Percentiles rank a stretch among this genome's conserved stretches.
Conservation (phyloP, 2,888 invertebrate species). For the Leucoptera coffeella region DNA sequence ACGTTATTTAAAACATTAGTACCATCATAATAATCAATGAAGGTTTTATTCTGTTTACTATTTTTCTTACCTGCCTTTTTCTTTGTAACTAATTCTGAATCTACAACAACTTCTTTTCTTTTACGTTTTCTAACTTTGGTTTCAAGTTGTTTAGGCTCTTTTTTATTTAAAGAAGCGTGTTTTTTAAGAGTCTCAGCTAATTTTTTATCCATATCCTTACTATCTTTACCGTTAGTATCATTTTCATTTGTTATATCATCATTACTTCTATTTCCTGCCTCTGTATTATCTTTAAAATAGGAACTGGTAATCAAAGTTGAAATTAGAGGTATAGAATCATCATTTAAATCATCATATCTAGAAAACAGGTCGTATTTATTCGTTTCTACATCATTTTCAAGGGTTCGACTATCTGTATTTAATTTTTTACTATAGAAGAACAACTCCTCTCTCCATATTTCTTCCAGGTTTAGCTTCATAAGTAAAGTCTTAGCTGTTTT, state of each 20-base stretch:
- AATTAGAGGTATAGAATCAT: conserved; percentile 29
- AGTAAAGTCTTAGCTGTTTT: conserved; percentile 40
- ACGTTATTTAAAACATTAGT: conserved; percentile 12
- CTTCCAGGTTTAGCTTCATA: conserved; percentile 26
- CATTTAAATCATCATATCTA: conserved; percentile 26
- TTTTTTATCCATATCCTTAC: conserved; percentile 14
- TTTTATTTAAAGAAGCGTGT: conserved; percentile 26
- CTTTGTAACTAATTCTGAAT: conserved; percentile 14
- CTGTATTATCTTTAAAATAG: conserved; percentile 27
- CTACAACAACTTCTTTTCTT: conserved; percentile 19
- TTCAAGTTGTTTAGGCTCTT: conserved; percentile 13
- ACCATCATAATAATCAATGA: conserved; percentile 6
- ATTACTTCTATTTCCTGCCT: conserved; percentile 12
- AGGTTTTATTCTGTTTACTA: conserved; percentile 8
- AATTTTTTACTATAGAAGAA: conserved; percentile 29
- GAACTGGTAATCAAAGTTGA: conserved; percentile 38
- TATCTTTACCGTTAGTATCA: conserved; percentile 9
- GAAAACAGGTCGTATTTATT: conserved; percentile 18
- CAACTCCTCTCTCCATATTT: conserved; percentile 46
- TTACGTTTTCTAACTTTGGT: conserved; percentile 12
- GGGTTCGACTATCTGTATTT: conserved; percentile 29
- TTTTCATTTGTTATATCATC: conserved; percentile 6
- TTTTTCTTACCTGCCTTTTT: conserved; percentile 13
- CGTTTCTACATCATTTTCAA: conserved; percentile 23
- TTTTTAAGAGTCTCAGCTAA: conserved; percentile 31